Base-by-base conservation (phyloP, 1,140 invertebrate species). In the Ooceraea biroi region DNA sequence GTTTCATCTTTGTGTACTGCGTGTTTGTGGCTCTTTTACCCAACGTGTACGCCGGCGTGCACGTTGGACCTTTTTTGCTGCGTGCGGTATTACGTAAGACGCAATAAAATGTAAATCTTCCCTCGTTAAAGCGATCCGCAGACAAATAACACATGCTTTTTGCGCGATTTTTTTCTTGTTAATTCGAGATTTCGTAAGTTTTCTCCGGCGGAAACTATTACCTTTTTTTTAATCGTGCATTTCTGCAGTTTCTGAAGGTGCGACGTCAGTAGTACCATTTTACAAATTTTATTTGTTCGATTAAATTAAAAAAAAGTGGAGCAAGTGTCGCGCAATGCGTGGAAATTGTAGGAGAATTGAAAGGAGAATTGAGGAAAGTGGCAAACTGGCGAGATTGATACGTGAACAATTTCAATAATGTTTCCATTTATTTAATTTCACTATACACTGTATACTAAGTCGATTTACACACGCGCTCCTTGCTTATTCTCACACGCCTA, bases 361-460 rank as follows among this genome's bases (percentile, higher is more conserved):
- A 61, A 50, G 48, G 61, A 46, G n/a, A 12, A 27, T 11, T 22
- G 22, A 14, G 46, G 1, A 25, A 12, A n/a, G n/a, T n/a, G n/a
- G n/a, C n/a, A n/a, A 50, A 25, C 25, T 44, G 1, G 19, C 57
- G 3, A 72, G 83, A 78, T 80, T 57, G 60, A 19, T 74, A 25
- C 58, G 25, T 36, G 57, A 19, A 22, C 22, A 12, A 55, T 72
- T 92, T 91, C 87, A 90, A 92, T 90, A 89, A 93, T 91, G 91
- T 92, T 91, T 91, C 91, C 91, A 91, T 94, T 93, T 94, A 94
- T 94, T 94, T 92, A 87, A 87, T 91, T 92, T 93, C 91, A 78
- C 91, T 93, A 93, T 93, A 93, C 90, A 93, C 91, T 89, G 89
- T 89, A 88, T 91, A 91, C 90, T 93, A 93, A 86, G 88, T 90